phyloP scores from a whole-genome alignment of 1,140 invertebrate genomes.

The Globodera rostochiensis region DNA sequence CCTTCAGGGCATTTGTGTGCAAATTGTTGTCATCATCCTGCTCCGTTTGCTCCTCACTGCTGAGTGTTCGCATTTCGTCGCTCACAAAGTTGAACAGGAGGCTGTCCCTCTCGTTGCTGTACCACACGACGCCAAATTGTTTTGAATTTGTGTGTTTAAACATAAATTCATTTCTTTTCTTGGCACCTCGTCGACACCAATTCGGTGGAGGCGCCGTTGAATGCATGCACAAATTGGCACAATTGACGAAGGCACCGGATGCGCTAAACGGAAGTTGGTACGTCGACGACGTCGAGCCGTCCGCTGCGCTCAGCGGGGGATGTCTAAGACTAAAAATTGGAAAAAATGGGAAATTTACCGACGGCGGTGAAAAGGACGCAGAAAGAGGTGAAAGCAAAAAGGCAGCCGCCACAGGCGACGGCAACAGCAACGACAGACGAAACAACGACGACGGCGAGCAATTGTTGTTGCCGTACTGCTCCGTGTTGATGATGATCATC shows the following conservation, averaged over 20 bases:
- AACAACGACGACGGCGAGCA: background rate
- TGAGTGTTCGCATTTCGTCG: constrained; percentile 14
- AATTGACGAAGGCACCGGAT: background rate
- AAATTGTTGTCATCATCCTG: constrained; percentile 8
- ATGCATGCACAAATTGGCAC: constrained; percentile 5
- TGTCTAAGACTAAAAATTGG: background rate
- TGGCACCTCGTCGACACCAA: background rate
- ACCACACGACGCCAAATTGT: background rate
- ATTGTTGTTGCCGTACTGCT: too few relatives aligned
- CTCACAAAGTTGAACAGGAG: constrained; percentile 21
- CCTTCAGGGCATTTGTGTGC: constrained; percentile 16
- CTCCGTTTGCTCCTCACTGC: background rate
- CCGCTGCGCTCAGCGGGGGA: background rate
- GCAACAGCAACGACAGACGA: background rate
- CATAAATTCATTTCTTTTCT: too few relatives aligned
- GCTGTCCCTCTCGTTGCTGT: background rate
- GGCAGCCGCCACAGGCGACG: background rate
- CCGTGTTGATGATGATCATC: too few relatives aligned
- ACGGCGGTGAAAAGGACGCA: background rate
- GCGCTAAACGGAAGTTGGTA: background rate
- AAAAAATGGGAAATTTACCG: too few relatives aligned
- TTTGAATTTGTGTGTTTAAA: too few relatives aligned
- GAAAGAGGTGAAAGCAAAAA: background rate
- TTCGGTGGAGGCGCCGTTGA: background rate
- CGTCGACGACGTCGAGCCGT: background rate